These are phyloP conservation scores for Melieria omissa DNA, from an alignment of 2,888 invertebrate genomes.

Conservation along the genomic window DNA sequence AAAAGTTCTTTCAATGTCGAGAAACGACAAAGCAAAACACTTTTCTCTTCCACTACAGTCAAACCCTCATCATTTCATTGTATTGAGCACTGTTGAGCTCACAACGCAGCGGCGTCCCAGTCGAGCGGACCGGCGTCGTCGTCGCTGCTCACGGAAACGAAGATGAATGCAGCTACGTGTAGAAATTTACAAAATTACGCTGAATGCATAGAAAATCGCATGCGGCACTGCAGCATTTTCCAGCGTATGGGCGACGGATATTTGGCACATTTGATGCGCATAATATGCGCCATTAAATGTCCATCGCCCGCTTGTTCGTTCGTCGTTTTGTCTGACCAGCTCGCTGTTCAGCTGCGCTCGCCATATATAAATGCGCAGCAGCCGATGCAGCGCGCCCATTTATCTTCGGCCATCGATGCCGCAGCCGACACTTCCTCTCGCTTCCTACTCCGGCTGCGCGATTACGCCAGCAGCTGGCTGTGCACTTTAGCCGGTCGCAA, in stretches of 20 bases:
- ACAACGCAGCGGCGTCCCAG: no score
- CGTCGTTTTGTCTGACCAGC: background rate
- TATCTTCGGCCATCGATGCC: no score
- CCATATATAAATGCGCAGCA: no score
- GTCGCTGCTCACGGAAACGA: conserved; percentile 24
- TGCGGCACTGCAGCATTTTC: conserved; percentile 28
- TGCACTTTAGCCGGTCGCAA: no score
- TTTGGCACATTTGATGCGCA: conserved; percentile 63
- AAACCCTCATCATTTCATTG: background rate
- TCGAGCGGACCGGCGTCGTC: no score
- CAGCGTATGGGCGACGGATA: conserved; percentile 39
- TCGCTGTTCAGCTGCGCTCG: background rate
- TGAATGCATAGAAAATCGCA: conserved; percentile 32
- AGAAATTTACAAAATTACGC: conserved; percentile 60
- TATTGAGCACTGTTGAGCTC: background rate
- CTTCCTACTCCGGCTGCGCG: no score
- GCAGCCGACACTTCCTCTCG: no score
- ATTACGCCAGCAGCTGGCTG: no score
- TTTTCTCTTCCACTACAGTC: background rate
- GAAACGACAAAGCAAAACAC: no score
- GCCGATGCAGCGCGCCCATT: no score
- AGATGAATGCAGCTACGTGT: conserved; percentile 60
- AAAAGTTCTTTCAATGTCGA: no score
- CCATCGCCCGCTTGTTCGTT: conserved; percentile 45
- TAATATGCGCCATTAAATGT: conserved; percentile 62